A percentile compares a stretch with the other conserved stretches of the same genome.
Conservation (phyloP, 2,888 invertebrate species). For the Copidosoma aretas region DNA sequence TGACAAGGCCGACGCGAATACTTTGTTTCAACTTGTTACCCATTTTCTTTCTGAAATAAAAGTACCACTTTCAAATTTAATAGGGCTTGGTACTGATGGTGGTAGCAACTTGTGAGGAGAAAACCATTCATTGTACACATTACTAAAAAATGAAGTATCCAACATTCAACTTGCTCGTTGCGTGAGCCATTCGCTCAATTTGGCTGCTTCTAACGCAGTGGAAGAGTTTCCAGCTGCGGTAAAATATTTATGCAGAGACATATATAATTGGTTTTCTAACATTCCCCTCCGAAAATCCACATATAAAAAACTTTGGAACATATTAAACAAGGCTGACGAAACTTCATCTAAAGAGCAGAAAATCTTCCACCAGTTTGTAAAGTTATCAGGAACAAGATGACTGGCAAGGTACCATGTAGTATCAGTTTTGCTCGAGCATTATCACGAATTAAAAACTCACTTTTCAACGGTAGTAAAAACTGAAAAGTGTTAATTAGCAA, state of each 20-base stretch:
- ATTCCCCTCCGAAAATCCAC: constrained; percentile 38
- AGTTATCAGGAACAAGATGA: constrained; percentile 42
- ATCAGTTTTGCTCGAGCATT: constrained; percentile 40
- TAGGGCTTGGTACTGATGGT: constrained; percentile 42
- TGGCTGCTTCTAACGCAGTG: constrained; percentile 19
- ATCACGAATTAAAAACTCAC: constrained; percentile 38
- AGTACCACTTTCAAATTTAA: constrained; percentile 36
- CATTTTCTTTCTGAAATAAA: constrained; percentile 14
- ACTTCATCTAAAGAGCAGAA: background rate
- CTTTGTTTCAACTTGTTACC: constrained; percentile 1
- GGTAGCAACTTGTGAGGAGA: constrained; percentile 43
- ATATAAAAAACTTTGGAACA: constrained; percentile 39
- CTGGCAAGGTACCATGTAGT: constrained; percentile 41
- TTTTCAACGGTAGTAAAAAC: constrained; percentile 32
- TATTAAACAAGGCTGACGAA: constrained; percentile 35
- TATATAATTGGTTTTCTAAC: constrained; percentile 42
- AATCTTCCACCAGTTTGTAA: constrained; percentile 41
- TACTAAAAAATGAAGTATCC: constrained; percentile 39
- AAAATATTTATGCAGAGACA: constrained; percentile 38
- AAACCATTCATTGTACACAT: constrained; percentile 43
- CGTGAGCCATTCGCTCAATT: constrained; percentile 42
- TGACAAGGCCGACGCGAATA: constrained; percentile 19
- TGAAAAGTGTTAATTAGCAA: constrained; percentile 39
- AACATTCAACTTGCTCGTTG: constrained; percentile 41
- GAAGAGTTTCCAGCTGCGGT: constrained; percentile 40